Percentiles rank a stretch among this genome's conserved stretches.
These are phyloP conservation scores for Heliconius eleuchia DNA, from an alignment of 1,140 invertebrate genomes.

Conservation along the genomic window DNA sequence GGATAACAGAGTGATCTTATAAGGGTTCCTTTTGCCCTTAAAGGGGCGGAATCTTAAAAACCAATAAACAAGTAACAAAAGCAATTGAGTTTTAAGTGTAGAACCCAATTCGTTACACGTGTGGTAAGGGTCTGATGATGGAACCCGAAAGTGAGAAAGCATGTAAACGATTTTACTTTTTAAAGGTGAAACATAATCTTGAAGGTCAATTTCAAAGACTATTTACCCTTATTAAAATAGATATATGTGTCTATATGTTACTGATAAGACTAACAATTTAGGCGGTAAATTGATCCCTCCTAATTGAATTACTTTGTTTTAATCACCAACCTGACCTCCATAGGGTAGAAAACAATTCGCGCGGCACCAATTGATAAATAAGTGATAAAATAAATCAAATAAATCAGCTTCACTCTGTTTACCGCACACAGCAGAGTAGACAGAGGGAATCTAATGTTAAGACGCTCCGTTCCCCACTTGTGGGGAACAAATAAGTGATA, in stretches of 20 bases:
- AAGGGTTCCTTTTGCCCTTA: too few relatives aligned
- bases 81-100: too few relatives aligned
- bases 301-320: constrained; percentile 15
- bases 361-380: not conserved
- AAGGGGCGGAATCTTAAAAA: not conserved
- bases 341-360: not conserved
- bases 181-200: too few relatives aligned
- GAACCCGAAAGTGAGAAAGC: not conserved
- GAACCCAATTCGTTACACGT: too few relatives aligned
- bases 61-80: not conserved
- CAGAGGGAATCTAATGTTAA: too few relatives aligned
- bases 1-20: too few relatives aligned
- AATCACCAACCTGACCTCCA: constrained; percentile 14
- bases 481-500: not conserved
- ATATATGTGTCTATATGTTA: not conserved
- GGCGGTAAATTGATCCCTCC: not conserved
- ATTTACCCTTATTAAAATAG: not conserved
- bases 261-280: constrained; percentile 12
- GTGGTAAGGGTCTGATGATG: not conserved
- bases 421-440: too few relatives aligned
- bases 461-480: too few relatives aligned
- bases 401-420: too few relatives aligned
- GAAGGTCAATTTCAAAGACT: too few relatives aligned
- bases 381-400: not conserved
- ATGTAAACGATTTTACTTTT: not conserved